Evolutionary conservation across 2,888 invertebrate species (phyloP), one percentile per base, ranked within the genome.

Genomic region (Argyra leucocephala): DNA sequence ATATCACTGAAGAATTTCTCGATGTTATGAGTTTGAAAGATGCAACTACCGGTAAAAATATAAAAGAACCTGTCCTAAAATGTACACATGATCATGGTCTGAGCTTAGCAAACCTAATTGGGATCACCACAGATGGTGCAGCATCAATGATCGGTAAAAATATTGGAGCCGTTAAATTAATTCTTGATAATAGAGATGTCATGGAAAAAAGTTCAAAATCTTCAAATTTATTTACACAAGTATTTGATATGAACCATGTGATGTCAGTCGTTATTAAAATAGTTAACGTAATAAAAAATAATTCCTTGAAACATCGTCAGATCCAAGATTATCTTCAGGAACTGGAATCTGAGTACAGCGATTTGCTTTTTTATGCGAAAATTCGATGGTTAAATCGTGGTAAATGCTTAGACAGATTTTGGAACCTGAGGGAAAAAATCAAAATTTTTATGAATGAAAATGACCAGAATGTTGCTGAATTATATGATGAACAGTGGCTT

Each of bases 261-360:
- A 57, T 57, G 57, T 57, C 57, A 57, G 57, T 57, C 57, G 57
- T 57, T 57, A 57, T 57, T 57, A 57, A 57, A 57, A 48, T n/a
- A 48, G 48, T 48, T 48, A 48, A 57, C 57, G 57, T 21, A 57
- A 57, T 57, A 57, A 57, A 57, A 57, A 57, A 57, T 57, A 57
- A 57, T 57, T 57, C 21, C 57, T 57, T 57, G 57, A 57, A 57
- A 57, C 57, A 57, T 57, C 57, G 57, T 57, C 57, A 57, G 57
- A 21, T 57, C 10, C 57, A 57, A 57, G 57, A 57, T n/a, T 57
- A 57, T 9, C 57, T 57, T 57, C 57, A 57, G 21, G 57, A 57
- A 57, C 57, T 57, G 10, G 57, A 57, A 57, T 57, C 57, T 57
- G 57, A 57, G 22, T 22, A 22, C 57, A 57, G 22, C 21, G 21